Percentiles rank a stretch among this genome's conserved stretches.
Conservation (phyloP, 2,888 invertebrate genomes). For the Aporophyla lueneburgensis region DNA sequence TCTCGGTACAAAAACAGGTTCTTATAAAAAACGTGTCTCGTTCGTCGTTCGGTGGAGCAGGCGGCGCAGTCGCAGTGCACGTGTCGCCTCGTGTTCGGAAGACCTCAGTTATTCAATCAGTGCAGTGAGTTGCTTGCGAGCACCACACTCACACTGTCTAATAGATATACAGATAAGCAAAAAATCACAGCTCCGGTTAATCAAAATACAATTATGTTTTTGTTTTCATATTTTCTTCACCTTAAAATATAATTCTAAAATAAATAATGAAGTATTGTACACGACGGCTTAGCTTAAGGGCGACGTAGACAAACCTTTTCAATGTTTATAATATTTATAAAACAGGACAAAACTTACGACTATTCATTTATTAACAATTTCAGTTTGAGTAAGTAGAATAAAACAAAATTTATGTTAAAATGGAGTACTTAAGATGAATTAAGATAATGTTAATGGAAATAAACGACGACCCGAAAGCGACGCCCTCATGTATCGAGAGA, state of each 20-base stretch:
- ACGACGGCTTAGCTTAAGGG: constrained; percentile 84
- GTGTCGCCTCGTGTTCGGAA: constrained; percentile 70
- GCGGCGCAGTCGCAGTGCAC: constrained; percentile 52
- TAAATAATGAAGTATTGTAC: constrained; percentile 90
- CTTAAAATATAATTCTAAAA: constrained; percentile 87
- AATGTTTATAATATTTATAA: constrained; percentile 48
- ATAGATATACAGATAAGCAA: constrained; percentile 87
- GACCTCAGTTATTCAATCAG: constrained; percentile 74
- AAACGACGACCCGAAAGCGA: constrained; percentile 23
- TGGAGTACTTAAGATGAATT: constrained; percentile 31
- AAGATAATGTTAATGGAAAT: constrained; percentile 39
- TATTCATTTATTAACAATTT: constrained; percentile 17
- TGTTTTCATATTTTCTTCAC: constrained; percentile 82
- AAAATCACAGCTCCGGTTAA: constrained; percentile 91
- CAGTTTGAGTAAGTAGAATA: constrained; percentile 14
- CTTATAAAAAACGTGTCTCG: constrained; percentile 30
- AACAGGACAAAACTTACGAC: constrained; percentile 26
- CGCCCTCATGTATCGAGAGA: constrained; percentile 14
- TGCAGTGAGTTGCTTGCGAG: constrained; percentile 39
- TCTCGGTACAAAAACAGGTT: constrained; percentile 32
- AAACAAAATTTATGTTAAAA: constrained; percentile 23
- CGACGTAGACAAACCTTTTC: constrained; percentile 77
- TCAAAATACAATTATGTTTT: constrained; percentile 88
- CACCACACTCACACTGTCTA: constrained; percentile 68
- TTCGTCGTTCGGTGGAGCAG: constrained; percentile 17